Percentiles rank a stretch among this genome's conserved stretches.
These are phyloP conservation scores for Carollia perspicillata DNA, from an alignment of 2,113 vertebrate genomes.

Conservation along the genomic window DNA sequence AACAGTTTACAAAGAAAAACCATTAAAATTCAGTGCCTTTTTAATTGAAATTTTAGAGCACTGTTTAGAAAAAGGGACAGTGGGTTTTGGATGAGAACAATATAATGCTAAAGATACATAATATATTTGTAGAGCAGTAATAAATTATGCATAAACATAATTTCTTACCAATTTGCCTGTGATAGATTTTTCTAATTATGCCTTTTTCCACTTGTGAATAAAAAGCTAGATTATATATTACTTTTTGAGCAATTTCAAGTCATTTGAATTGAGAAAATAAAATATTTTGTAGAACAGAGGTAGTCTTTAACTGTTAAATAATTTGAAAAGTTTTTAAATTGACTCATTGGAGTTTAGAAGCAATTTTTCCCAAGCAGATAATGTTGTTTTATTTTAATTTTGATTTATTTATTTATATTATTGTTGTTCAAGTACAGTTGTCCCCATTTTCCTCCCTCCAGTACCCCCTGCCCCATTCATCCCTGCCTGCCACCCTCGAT, in stretches of 20 bases:
- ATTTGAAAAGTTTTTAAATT: background rate
- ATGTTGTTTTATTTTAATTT: background rate
- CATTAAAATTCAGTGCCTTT: background rate
- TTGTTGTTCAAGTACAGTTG: too few relatives aligned
- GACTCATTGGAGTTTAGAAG: background rate
- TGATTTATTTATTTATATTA: too few relatives aligned
- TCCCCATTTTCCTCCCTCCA: too few relatives aligned
- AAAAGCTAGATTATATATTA: background rate
- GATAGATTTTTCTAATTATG: background rate
- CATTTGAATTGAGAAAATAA: background rate
- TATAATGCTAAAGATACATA: background rate
- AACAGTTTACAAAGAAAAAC: background rate
- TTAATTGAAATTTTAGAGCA: background rate
- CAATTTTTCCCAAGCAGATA: background rate
- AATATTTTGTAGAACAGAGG: background rate
- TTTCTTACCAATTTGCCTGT: background rate
- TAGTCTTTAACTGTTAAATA: slow-evolving; percentile 1
- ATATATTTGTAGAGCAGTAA: background rate
- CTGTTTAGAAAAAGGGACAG: background rate
- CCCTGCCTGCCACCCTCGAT: too few relatives aligned
- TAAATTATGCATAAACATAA: background rate
- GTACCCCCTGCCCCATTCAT: too few relatives aligned
- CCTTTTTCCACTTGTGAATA: slow-evolving; percentile 13
- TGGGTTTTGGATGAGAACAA: background rate
- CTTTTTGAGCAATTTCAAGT: slow-evolving; percentile 5